Evolutionary conservation across 2,797 vertebrate species (phyloP).

Genomic region (Capromys pilorides): DNA sequence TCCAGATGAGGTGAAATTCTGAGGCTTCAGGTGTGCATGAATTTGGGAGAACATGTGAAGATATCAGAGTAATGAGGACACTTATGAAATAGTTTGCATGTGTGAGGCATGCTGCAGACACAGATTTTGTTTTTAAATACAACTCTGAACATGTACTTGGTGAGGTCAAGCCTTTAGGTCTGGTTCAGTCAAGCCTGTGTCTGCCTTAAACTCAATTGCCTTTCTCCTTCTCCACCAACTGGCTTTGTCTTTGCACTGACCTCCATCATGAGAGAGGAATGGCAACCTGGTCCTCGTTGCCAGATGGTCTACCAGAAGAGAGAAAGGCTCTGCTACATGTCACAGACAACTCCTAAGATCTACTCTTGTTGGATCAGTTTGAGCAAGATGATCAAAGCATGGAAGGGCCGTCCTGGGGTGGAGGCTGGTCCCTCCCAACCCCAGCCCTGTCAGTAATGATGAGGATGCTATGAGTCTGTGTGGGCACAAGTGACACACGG

Average conservation of each 20-base stretch:
- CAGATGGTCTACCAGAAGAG: background rate
- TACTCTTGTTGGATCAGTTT: rapidly evolving
- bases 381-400: background rate
- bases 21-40: background rate
- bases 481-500: rapidly evolving
- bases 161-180: background rate
- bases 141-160: background rate
- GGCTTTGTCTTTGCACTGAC: background rate
- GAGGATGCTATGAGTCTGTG: background rate
- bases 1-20: background rate
- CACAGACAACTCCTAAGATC: background rate
- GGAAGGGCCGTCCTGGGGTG: rapidly evolving
- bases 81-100: background rate
- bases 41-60: background rate
- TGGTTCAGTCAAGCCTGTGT: background rate
- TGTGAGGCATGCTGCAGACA: background rate
- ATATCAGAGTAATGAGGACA: background rate
- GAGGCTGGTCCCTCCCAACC: background rate
- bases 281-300: background rate
- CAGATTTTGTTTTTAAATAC: background rate
- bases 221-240: background rate
- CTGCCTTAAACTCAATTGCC: background rate
- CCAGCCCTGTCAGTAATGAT: background rate
- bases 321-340: background rate
- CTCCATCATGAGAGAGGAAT: background rate